A percentile compares a stretch with the other conserved stretches of the same genome.
These are phyloP conservation scores for Eueremaeus valkanovi DNA, from an alignment of 2,888 invertebrate species.

Conservation along the genomic window DNA sequence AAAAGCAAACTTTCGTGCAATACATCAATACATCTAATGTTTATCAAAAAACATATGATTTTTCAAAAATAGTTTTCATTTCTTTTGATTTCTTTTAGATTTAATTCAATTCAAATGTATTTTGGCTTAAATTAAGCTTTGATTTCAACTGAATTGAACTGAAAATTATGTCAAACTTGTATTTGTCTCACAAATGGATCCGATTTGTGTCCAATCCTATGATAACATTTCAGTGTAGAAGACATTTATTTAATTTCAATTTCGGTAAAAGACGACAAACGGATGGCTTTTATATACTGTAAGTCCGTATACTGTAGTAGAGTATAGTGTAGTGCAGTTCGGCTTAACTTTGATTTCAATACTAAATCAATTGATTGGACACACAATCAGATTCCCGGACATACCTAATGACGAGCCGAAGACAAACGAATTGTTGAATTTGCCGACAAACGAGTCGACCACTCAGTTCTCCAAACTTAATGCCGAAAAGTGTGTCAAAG, in stretches of 20 bases:
- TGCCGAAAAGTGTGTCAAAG: slow-evolving; percentile 76
- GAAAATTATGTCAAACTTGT: neutral
- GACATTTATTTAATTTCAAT: neutral
- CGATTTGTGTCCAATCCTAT: neutral
- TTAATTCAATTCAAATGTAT: neutral
- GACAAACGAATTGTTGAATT: slow-evolving; percentile 68
- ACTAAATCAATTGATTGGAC: neutral
- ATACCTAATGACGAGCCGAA: slow-evolving; percentile 66
- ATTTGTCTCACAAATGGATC: neutral
- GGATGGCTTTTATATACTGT: neutral
- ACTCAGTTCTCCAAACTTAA: slow-evolving; percentile 76
- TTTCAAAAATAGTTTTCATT: neutral
- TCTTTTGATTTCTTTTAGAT: too few species aligned
- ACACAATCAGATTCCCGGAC: slow-evolving; percentile 56
- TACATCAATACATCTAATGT: neutral
- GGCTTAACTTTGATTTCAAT: neutral
- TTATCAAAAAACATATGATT: slow-evolving; percentile 24
- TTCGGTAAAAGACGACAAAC: neutral
- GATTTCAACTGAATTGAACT: neutral
- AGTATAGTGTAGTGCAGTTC: neutral
- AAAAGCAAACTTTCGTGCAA: slow-evolving; percentile 22
- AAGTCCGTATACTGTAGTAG: too few species aligned
- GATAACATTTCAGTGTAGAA: neutral
- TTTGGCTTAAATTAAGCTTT: neutral
- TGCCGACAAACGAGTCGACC: slow-evolving; percentile 57